Base-by-base conservation (phyloP, 2,797 vertebrate genomes). In the Acanthurus lineatus region DNA sequence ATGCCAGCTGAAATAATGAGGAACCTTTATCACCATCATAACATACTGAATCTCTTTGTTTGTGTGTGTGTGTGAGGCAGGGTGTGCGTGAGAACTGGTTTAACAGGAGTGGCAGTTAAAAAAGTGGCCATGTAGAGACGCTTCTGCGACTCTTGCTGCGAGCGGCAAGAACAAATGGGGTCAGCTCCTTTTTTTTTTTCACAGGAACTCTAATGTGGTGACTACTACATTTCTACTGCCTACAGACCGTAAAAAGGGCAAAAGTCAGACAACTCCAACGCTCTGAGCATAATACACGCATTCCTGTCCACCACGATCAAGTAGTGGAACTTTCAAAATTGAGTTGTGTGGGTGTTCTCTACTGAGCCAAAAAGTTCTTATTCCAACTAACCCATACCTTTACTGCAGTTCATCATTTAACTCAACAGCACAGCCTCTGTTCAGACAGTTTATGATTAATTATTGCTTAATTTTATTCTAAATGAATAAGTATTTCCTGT, bases 171-270 rank as follows among this genome's bases (percentile, higher is more conserved):
- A 38, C 17, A 35, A 47, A 35, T 74, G 44, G 1, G 67, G 73
- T 79, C 71, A 79, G 62, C 67, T 79, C 79, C 69, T 83, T 20
- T 59, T 88, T 84, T 76, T 32, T 32, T 32, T 0, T 5, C 32
- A 84, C 79, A 89, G 84, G 72, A 89, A 89, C 85, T 77, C 19
- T 5, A 1, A 54, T 35, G 77, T 52, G 59, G 59, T 10, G 62
- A 56, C 8, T 58, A 56, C 8, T 58, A 45, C 54, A 5, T n/a
- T 4, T 61, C 59, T 32, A 44, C 59, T 32, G 58, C 69, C 47
- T 60, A 56, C 65, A 52, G 19, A 53, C 32, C 2, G 7, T 20
- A 81, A 64, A 9, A 1, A 66, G 74, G 59, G 35, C 25, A 54
- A 49, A 52, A 28, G 45, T 52, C 15, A 69, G 19, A 52, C 52